Evolutionary conservation across 1,140 invertebrate species (phyloP).

Genomic region (Lamellibrachia luymesi): DNA sequence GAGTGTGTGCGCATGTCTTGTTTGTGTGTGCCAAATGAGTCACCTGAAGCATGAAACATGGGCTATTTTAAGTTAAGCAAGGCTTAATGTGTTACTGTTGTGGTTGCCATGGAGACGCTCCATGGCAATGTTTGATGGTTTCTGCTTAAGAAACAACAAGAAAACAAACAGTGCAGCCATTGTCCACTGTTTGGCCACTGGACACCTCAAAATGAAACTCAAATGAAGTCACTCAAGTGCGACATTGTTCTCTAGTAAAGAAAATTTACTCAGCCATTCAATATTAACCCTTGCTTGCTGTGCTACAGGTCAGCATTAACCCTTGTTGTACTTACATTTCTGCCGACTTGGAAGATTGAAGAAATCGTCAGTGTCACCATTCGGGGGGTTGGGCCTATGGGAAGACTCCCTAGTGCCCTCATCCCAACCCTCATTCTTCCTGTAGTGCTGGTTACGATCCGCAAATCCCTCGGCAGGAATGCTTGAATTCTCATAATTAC

Average conservation of each 20-base stretch:
- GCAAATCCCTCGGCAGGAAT: background rate
- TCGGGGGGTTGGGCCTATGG: background rate
- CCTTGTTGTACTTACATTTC: background rate
- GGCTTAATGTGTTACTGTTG: background rate
- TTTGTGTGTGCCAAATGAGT: background rate
- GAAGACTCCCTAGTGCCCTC: background rate
- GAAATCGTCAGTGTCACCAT: background rate
- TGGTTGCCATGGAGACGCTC: background rate
- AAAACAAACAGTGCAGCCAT: background rate
- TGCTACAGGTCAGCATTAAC: background rate
- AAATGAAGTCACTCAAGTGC: background rate
- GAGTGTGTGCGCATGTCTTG: background rate
- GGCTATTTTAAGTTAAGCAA: background rate
- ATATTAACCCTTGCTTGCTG: background rate
- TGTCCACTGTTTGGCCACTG: background rate
- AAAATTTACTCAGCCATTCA: background rate
- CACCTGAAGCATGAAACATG: background rate
- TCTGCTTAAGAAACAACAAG: background rate
- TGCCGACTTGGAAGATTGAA: background rate
- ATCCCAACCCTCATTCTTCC: background rate
- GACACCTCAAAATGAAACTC: background rate
- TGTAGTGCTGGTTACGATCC: background rate
- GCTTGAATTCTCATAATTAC: background rate
- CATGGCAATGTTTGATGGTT: background rate
- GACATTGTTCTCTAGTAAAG: background rate